phyloP scores from a whole-genome alignment of 2,113 vertebrate genomes.

The Psammodynastes pulverulentus region DNA sequence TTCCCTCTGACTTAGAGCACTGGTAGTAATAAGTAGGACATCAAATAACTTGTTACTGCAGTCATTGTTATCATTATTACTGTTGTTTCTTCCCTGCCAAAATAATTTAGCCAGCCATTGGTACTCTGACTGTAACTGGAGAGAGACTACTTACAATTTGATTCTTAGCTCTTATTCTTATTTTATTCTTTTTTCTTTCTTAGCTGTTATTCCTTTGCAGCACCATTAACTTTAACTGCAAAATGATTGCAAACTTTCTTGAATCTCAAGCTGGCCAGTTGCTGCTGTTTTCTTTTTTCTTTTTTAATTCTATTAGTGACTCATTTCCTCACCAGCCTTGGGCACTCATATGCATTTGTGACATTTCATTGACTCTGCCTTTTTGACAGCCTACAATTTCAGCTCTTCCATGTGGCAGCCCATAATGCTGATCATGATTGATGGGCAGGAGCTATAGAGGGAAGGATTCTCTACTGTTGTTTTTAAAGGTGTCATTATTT shows the following conservation, averaged over 20 bases:
- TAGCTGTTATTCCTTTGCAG: not conserved
- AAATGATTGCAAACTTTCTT: conserved; percentile 16
- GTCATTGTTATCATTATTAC: not conserved
- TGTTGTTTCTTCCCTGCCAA: not conserved
- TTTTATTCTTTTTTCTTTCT: not conserved
- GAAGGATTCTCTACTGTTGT: not conserved
- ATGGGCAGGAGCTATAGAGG: not conserved
- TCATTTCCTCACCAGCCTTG: not conserved
- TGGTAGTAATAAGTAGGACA: not conserved
- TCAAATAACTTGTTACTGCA: not conserved
- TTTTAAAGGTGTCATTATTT: not conserved
- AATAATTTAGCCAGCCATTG: not conserved
- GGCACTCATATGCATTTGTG: not conserved
- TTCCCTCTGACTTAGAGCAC: not conserved
- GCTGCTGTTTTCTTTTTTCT: accelerated
- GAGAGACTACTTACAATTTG: not conserved
- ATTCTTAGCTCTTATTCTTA: not conserved
- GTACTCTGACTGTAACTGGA: not conserved
- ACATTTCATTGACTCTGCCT: conserved; percentile 27
- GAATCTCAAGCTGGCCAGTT: not conserved
- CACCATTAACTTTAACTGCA: conserved; percentile 28
- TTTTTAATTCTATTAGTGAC: not conserved
- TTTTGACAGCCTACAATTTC: conserved; percentile 37
- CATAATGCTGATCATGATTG: conserved; percentile 1
- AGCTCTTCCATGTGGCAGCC: not conserved